Conservation (phyloP, 1,140 invertebrate genomes). For the Drosophila eugracilis region DNA sequence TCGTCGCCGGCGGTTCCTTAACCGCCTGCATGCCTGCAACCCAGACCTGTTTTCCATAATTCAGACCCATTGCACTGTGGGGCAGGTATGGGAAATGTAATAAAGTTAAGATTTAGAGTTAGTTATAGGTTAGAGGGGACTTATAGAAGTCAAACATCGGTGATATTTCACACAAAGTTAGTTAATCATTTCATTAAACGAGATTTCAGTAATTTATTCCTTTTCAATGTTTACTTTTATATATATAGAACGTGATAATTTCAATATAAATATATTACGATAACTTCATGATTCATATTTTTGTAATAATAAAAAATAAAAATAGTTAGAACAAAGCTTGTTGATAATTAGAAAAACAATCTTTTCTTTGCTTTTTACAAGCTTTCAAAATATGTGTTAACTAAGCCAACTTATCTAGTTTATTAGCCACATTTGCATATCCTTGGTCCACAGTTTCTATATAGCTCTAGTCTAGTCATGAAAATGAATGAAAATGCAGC, state of each 20-base stretch:
- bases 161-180: no score
- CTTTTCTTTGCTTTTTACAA: no score
- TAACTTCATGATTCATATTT: not conserved
- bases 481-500: constrained; percentile 60
- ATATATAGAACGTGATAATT: not conserved
- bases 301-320: not conserved
- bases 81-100: not conserved
- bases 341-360: no score
- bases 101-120: no score
- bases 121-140: no score
- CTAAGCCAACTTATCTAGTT: not conserved
- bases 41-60: constrained; percentile 77
- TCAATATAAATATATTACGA: not conserved
- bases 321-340: not conserved
- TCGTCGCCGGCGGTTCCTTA: constrained; percentile 51
- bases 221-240: no score
- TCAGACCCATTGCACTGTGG: constrained; percentile 64
- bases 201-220: no score
- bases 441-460: constrained; percentile 22
- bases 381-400: no score
- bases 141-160: no score
- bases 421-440: not conserved
- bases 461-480: constrained; percentile 35
- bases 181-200: no score
- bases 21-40: constrained; percentile 70